These are phyloP conservation scores for Hylaea fasciaria DNA, from an alignment of 2,888 invertebrate genomes.

Conservation along the genomic window DNA sequence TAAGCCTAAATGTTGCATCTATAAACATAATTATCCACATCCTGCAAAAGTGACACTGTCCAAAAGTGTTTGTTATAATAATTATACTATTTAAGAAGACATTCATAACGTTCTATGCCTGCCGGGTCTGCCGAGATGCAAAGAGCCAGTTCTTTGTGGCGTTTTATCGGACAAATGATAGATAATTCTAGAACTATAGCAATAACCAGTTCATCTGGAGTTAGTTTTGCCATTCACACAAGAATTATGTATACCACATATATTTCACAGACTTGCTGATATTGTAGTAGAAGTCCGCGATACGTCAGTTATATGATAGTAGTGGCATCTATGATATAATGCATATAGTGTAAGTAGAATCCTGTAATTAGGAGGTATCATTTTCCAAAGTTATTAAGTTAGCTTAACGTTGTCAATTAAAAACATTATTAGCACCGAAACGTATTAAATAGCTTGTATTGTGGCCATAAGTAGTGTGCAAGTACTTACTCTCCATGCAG, in stretches of 20 bases:
- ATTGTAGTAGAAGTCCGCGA: slow-evolving; percentile 67
- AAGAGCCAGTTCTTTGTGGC: slow-evolving; percentile 81
- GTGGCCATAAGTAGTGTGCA: slow-evolving; percentile 11
- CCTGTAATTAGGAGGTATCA: slow-evolving; percentile 39
- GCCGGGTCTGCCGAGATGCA: slow-evolving; percentile 81
- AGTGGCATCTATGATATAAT: slow-evolving; percentile 50
- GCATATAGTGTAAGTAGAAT: slow-evolving; percentile 43
- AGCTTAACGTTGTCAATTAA: slow-evolving; percentile 34
- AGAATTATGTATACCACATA: slow-evolving; percentile 53
- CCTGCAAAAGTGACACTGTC: slow-evolving; percentile 45
- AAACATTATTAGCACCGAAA: slow-evolving; percentile 47
- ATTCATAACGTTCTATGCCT: slow-evolving; percentile 49
- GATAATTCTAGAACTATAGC: slow-evolving; percentile 69
- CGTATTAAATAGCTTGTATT: slow-evolving; percentile 17
- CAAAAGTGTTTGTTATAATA: slow-evolving; percentile 45
- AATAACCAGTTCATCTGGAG: slow-evolving; percentile 83
- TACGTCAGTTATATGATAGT: slow-evolving; percentile 62
- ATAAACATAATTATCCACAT: slow-evolving; percentile 27
- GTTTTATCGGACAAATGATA: slow-evolving; percentile 85
- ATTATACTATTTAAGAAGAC: slow-evolving; percentile 43
- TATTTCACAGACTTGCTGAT: slow-evolving; percentile 69
- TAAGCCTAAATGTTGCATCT: slow-evolving; percentile 32
- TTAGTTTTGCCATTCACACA: slow-evolving; percentile 82
- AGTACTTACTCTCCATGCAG: slow-evolving; percentile 91
- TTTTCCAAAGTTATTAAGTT: slow-evolving; percentile 33